Conservation (phyloP, 1,140 invertebrate species). For the Bombus superbus region DNA sequence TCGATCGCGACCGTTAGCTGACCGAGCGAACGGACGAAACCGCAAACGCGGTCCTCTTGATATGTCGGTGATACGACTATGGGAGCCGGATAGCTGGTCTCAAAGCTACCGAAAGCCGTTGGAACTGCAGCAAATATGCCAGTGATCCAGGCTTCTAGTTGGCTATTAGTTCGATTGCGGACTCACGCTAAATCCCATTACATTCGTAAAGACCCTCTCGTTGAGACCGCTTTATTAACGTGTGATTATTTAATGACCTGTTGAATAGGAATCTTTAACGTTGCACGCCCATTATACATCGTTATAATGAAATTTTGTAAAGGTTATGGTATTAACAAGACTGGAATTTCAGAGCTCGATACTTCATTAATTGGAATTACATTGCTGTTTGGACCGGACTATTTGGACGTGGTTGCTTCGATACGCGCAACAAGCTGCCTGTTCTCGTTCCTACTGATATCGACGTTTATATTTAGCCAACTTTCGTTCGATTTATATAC, state of each 20-base stretch:
- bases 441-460: neutral
- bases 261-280: neutral
- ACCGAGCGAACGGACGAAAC: slow-evolving; percentile 37
- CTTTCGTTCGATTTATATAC: neutral
- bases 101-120: slow-evolving; percentile 37
- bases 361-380: neutral
- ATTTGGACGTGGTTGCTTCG: neutral
- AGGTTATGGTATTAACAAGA: neutral
- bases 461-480: neutral
- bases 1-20: slow-evolving; percentile 37
- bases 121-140: slow-evolving; percentile 26
- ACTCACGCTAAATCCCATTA: slow-evolving; percentile 11
- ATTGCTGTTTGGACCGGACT: neutral
- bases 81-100: slow-evolving; percentile 24
- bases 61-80: slow-evolving; percentile 48
- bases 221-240: slow-evolving; percentile 12
- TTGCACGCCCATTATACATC: neutral
- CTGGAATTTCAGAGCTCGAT: slow-evolving; percentile 2
- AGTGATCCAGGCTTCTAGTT: slow-evolving; percentile 16
- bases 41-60: slow-evolving; percentile 47
- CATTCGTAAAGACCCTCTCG: slow-evolving; percentile 3
- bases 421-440: neutral
- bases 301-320: neutral
- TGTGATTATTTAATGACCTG: neutral
- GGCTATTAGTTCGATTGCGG: slow-evolving; percentile 8